Evolutionary conservation across 2,113 vertebrate genomes (phyloP).

Genomic region (Melospiza georgiana): DNA sequence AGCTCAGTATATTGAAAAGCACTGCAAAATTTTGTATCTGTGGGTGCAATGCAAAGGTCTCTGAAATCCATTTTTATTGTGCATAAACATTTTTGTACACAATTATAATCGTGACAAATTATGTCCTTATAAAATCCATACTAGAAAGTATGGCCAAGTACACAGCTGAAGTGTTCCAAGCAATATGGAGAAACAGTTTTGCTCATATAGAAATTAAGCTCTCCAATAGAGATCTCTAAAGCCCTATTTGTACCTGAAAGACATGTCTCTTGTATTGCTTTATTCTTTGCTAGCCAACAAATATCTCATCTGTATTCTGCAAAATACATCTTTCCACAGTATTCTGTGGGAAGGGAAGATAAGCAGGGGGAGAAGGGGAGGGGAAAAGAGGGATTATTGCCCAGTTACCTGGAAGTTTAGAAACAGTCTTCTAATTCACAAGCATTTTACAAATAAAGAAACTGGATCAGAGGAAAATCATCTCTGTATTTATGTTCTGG

Average conservation of each 20-base stretch:
- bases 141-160: constrained; percentile 57
- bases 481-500: background rate
- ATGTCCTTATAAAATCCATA: constrained; percentile 49
- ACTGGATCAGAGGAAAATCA: constrained; percentile 32
- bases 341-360: constrained; percentile 7
- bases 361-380: background rate
- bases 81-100: constrained; percentile 29
- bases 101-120: constrained; percentile 49
- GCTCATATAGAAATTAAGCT: constrained; percentile 60
- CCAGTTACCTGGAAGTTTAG: constrained; percentile 53
- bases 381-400: background rate
- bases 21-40: background rate
- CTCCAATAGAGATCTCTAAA: constrained; percentile 66
- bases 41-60: background rate
- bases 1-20: background rate
- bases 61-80: constrained; percentile 10
- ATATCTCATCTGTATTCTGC: constrained; percentile 68
- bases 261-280: background rate
- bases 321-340: constrained; percentile 58
- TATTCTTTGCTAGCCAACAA: constrained; percentile 63
- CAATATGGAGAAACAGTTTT: constrained; percentile 72
- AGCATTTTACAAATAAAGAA: constrained; percentile 58
- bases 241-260: constrained; percentile 68
- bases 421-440: constrained; percentile 35
- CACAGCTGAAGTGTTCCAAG: constrained; percentile 45